Base-by-base conservation (phyloP, 1,140 invertebrate species). In the Coelopa frigida region DNA sequence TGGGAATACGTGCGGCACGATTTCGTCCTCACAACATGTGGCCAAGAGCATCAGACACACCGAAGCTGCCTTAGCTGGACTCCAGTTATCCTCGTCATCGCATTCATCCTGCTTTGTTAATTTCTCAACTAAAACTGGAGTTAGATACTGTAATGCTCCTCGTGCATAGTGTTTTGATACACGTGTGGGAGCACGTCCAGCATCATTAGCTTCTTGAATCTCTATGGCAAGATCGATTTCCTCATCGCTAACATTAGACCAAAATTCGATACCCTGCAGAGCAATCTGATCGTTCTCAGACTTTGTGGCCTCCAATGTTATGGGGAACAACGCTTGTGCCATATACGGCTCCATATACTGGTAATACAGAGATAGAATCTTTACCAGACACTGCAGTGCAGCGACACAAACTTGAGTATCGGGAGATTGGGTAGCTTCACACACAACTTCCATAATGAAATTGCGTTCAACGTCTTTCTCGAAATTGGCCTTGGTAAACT, bases 361-460 rank as follows among this genome's bases (percentile, higher is more conserved):
- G 70, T 99, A 99, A 71, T 99, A 99, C 0, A 99, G 76, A 1
- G 94, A 93, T 80, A 99, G 90, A 55, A 99, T 99, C 78, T 97
- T 97, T 24, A 99, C 97, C 56, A 99, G 76, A 76, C 95, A 99
- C 70, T 99, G 95, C 33, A 99, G 73, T 12, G 96, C 94, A 11
- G 92, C 90, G 23, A 99, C 95, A 75, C 86, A 83, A 44, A 95
- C 88, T 70, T 90, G 83, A 29, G 86, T 85, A 61, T 98, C 90
- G 27, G 75, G 65, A 3, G 83, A 87, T 59, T 90, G 87, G 10
- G 88, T 91, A 15, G 87, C 84, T 72, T 89, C 85, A 70, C 96
- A 99, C 8, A 99, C 94, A 20, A 96, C 93, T 79, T 99, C 93
- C 97, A 99, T 99, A 32, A 99, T 99, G 65, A 94, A 97, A 72